These are phyloP conservation scores for Brevimyrus niger DNA, from an alignment of 2,113 vertebrate genomes.

Conservation along the genomic window DNA sequence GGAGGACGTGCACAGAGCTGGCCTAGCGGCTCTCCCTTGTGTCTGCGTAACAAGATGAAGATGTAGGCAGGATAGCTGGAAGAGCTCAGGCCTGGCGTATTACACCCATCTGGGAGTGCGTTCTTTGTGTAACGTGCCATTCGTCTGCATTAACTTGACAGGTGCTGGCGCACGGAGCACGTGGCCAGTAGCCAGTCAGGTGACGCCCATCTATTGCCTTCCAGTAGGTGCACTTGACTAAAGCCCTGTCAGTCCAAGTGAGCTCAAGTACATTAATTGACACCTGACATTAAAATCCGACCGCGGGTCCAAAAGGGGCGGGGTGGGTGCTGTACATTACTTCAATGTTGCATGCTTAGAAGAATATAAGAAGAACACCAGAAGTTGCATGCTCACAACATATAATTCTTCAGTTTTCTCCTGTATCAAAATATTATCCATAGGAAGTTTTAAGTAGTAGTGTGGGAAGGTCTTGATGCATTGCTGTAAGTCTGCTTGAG, in stretches of 20 bases:
- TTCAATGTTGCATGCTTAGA: background rate
- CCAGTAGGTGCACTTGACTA: background rate
- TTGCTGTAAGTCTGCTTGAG: background rate
- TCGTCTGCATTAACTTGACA: background rate
- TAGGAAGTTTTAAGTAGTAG: background rate
- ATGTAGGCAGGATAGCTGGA: background rate
- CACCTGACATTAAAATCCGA: background rate
- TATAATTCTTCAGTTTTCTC: background rate
- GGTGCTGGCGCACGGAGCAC: background rate
- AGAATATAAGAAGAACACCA: background rate
- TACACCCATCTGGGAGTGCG: background rate
- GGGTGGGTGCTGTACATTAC: background rate
- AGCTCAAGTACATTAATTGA: background rate
- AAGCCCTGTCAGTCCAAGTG: background rate
- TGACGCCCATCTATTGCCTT: background rate
- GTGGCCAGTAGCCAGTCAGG: background rate
- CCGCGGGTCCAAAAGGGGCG: background rate
- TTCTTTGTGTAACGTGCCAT: background rate
- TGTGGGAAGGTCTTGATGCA: background rate
- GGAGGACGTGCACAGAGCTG: background rate
- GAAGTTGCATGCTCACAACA: background rate
- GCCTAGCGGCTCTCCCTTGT: background rate
- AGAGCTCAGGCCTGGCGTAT: background rate
- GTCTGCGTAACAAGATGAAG: constrained; percentile 19
- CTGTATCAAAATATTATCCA: background rate